Base-by-base conservation (phyloP, 2,113 vertebrate species). In the Propithecus coquereli region DNA sequence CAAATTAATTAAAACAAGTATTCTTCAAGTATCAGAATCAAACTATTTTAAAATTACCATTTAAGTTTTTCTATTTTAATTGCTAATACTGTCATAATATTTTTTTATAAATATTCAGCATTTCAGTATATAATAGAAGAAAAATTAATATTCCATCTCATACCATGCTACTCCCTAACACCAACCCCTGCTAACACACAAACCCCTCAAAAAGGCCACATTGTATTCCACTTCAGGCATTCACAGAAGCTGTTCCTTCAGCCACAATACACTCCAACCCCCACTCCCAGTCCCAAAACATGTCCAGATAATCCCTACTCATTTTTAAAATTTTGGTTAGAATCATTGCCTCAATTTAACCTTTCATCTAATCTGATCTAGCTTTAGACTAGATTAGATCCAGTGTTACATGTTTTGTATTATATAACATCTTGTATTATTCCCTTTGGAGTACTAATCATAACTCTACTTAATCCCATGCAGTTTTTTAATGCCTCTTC, bases 21-120 rank as follows among this genome's bases (percentile, higher is more conserved):
- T 81, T 76, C 18, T 76, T 89, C 63, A 84, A 94, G 45, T 92
- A 96, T 83, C 70, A 94, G 43, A 87, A 91, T 82, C 4, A 43
- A 77, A 92, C 71, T 92, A 79, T 50, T 54, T 94, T 77, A 6
- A 80, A 89, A 52, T 73, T 80, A 91, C 27, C 54, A 59, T 13
- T 73, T 61, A 27, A 77, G 34, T 63, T 86, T 74, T 94, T 68
- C 43, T 89, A 90, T 37, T 86, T 91, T 86, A 40, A 61, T 66
- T 93, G 70, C 23, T 81, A 83, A 59, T 74, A 57, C 8, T 79
- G 17, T 85, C 27, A 84, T 71, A 32, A 34, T 65, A 52, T 16
- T 83, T 81, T 45, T 54, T 61, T 57, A 57, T 22, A 57, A 54
- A 77, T 70, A 27, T 43, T 79, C 54, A 59, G 40, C 47, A 63